These are phyloP conservation scores for Leontocebus nigricollis DNA, from an alignment of 2,797 vertebrate species.

Conservation along the genomic window DNA sequence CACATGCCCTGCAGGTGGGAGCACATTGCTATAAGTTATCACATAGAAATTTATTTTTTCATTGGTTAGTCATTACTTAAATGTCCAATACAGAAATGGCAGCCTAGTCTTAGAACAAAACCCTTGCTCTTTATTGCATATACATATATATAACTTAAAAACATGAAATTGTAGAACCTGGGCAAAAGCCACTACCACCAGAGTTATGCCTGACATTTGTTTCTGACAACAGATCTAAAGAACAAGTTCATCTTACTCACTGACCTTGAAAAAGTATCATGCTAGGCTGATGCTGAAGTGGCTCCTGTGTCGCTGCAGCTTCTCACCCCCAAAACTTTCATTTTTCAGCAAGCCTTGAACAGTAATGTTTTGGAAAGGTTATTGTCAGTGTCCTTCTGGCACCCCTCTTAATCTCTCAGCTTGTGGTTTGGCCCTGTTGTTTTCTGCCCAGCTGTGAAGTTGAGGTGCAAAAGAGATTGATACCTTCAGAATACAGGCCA, in stretches of 20 bases:
- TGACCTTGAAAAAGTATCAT: neutral
- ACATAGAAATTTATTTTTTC: conserved; percentile 13
- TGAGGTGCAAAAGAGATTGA: neutral
- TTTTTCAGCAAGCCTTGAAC: neutral
- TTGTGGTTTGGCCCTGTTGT: neutral
- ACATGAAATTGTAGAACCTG: neutral
- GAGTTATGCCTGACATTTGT: neutral
- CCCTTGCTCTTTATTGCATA: neutral
- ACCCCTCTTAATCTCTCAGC: neutral
- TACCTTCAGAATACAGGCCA: neutral
- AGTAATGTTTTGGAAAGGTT: neutral
- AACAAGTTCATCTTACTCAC: neutral
- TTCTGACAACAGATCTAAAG: neutral
- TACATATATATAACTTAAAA: conserved; percentile 30
- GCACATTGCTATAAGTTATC: neutral
- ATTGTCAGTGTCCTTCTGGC: neutral
- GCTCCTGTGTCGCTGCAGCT: neutral
- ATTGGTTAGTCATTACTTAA: conserved; percentile 3
- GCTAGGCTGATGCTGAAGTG: neutral
- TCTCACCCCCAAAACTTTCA: neutral
- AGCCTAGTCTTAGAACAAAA: neutral
- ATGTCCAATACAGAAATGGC: neutral
- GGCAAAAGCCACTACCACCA: neutral
- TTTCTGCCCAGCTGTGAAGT: neutral
- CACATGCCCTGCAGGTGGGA: neutral